phyloP scores from a whole-genome alignment of 37 sponge, comb jelly and placozoan species.

The Ephydatia muelleri region DNA sequence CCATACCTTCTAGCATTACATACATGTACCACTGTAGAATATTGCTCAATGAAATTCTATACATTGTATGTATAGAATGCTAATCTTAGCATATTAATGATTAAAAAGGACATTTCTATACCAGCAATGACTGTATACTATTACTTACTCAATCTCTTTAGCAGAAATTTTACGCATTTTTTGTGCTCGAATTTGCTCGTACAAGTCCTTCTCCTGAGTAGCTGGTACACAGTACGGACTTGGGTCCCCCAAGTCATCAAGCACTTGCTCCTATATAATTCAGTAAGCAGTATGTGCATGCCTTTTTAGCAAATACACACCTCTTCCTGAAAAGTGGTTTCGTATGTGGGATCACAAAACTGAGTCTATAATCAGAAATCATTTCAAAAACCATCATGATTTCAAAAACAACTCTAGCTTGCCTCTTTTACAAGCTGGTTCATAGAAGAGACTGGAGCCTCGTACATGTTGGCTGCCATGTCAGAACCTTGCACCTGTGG shows the following conservation, averaged over 20 bases:
- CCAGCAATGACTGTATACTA: too few species aligned
- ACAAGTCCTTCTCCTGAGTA: constrained; percentile 25
- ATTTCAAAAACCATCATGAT: not conserved
- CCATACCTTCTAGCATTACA: too few species aligned
- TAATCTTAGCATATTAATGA: too few species aligned
- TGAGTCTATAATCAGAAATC: not conserved
- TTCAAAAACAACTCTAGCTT: not conserved
- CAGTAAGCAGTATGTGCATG: not conserved
- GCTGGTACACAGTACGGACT: constrained; percentile 19
- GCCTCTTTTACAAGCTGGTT: not conserved
- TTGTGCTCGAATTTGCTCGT: constrained; percentile 14
- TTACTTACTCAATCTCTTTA: constrained; percentile 17
- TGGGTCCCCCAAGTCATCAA: not conserved
- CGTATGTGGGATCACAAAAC: not conserved
- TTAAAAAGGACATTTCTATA: too few species aligned
- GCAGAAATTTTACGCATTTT: constrained; percentile 17
- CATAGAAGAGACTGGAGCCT: not conserved
- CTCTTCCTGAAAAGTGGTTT: not conserved
- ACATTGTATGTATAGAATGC: too few species aligned
- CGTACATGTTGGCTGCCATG: not conserved
- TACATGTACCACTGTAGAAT: too few species aligned
- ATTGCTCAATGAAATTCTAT: too few species aligned
- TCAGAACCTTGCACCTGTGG: not conserved
- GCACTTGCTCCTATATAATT: not conserved
- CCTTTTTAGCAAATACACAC: too few species aligned